Base-by-base conservation (phyloP, 1,140 invertebrate species). In the Calephelis nemesis region DNA sequence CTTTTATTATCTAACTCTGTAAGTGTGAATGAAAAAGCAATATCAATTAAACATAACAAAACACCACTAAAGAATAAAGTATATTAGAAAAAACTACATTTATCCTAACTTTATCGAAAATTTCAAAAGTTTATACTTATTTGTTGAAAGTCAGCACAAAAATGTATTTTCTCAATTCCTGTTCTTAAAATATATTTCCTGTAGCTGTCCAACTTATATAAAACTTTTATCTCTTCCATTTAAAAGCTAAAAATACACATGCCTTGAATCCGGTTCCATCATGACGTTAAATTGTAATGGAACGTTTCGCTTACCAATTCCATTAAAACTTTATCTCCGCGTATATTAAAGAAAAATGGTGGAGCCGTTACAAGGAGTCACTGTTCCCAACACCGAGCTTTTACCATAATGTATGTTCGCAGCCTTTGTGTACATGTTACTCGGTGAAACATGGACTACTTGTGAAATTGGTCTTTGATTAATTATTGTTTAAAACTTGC, bases 321-420 rank as follows among this genome's bases (percentile, higher is more conserved):
- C 69, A 68, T 63, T 68, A 50, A 73, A 69, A 73, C 67, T 70
- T 72, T 72, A 73, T 70, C 64, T 71, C 30, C 30, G 47, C 70
- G 52, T 62, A 10, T 72, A 62, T 68, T 62, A 47, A 77, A 77
- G 75, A 77, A 75, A 75, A 77, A 77, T 77, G 74, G 70, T 67
- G 75, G 65, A 70, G 72, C 70, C 71, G 69, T 67, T 67, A 71
- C 70, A 75, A 75, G 73, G 54, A 74, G 71, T 71, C 75, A 73
- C 70, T 71, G 70, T 74, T 69, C 68, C 70, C 67, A 73, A 74
- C 71, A 72, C 69, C 68, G 68, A 64, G 73, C 69, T 71, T 73
- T 74, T 69, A 77, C 68, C 67, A 69, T 73, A 74, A 74, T 77
- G 67, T 71, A 73, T 73, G 67, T 71, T 69, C 65, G 48, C 15